Conservation (phyloP, 1,140 invertebrate species). For the Drosophila pectinifera region DNA sequence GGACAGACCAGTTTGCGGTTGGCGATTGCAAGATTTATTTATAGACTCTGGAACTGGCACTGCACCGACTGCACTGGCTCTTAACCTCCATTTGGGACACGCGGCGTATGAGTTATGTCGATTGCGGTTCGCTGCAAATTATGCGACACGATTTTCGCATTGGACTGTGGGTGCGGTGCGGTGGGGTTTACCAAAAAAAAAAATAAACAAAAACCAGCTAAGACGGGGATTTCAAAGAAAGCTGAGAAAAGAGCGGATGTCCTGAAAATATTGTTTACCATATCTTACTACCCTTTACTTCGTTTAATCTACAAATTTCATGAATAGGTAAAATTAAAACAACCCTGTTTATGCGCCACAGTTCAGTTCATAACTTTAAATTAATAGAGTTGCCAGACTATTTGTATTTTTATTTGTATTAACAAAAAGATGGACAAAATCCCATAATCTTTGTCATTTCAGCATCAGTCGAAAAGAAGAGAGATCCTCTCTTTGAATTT, state of each 20-base stretch:
- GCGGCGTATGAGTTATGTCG: constrained; percentile 79
- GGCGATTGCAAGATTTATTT: constrained; percentile 72
- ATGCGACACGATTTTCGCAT: constrained; percentile 44
- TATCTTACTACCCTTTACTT: neutral
- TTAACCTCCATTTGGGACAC: constrained; percentile 79
- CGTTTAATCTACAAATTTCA: too few species aligned
- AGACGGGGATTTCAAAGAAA: neutral
- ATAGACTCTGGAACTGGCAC: constrained; percentile 62
- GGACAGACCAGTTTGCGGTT: constrained; percentile 53
- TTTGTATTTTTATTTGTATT: too few species aligned
- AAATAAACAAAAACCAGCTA: neutral
- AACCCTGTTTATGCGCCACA: too few species aligned
- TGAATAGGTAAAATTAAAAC: too few species aligned
- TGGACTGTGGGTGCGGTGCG: constrained; percentile 8
- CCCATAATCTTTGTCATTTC: too few species aligned
- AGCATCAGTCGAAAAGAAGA: too few species aligned
- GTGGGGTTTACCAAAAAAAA: neutral
- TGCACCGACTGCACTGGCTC: constrained; percentile 57
- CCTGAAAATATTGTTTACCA: neutral
- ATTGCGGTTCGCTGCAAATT: constrained; percentile 59
- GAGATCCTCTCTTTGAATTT: too few species aligned
- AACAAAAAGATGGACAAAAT: too few species aligned
- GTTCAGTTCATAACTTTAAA: too few species aligned
- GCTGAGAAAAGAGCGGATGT: neutral
- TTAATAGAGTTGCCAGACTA: too few species aligned